Base-by-base conservation (phyloP, 2,797 vertebrate species). In the Telmatherina bonti region DNA sequence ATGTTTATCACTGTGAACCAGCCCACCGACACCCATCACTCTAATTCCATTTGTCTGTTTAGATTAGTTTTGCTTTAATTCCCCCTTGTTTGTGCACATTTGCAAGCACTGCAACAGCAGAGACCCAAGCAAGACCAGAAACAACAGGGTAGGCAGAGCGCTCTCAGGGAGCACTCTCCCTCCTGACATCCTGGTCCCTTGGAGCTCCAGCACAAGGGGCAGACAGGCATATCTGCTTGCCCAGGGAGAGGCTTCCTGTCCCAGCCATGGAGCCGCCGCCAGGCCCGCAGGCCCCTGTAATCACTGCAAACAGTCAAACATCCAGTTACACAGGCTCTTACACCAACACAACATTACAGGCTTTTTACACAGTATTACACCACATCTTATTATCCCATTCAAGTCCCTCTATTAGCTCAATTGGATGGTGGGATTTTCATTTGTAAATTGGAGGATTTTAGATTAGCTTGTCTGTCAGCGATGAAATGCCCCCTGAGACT, bases 1-100 rank as follows among this genome's bases (percentile, higher is more conserved):
- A 91, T 93, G 92, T 94, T 95, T 94, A 95, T 94, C 94, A 94
- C 93, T 90, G 88, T 88, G 89, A 91, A 92, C 92, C 94, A 94
- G 93, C 92, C 92, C 91, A 91, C 91, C 92, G 92, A 94, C 92
- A 94, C 92, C 93, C 93, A 93, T 94, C 93, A 93, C 90, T 94
- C 93, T 94, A 94, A 95, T 95, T 94, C 93, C 91, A 89, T 94
- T 94, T 94, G 92, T 94, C 93, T 94, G 93, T 94, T 95, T 93
- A 94, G 94, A 94, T 94, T 94, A 82, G 90, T 93, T 94, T 94
- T 92, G 91, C 92, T 94, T 94, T 95, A 94, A 93, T 94, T 93
- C 93, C 88, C 90, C 90, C 92, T 93, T 94, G 93, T 94, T 93
- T 94, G 93, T 93, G 91, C 92, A 93, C 91, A 94, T 92, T 93